Percentiles rank a stretch among this genome's conserved stretches.
Conservation (phyloP, 2,888 invertebrate species). For the Sinelater perroti region DNA sequence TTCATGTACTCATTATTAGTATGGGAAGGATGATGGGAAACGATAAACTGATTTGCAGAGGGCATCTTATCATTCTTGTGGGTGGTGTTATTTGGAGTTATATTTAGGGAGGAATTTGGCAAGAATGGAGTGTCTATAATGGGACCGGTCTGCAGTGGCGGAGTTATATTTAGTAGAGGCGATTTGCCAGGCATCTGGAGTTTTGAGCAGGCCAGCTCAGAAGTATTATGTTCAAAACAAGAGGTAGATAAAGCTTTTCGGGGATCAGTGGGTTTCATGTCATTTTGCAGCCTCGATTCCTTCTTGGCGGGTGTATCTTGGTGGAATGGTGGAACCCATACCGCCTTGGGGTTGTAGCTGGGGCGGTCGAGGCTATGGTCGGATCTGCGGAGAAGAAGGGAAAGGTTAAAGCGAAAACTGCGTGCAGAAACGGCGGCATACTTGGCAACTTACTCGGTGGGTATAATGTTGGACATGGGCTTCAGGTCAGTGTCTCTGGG, state of each 20-base stretch:
- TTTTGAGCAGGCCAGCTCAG: no score
- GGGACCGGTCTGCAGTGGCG: neutral
- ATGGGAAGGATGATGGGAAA: constrained; percentile 10
- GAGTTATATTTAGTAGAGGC: constrained; percentile 1
- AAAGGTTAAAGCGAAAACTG: no score
- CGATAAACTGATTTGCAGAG: constrained; percentile 1
- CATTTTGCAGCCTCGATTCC: no score
- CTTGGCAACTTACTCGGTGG: constrained; percentile 52
- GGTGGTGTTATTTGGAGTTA: neutral
- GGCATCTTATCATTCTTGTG: neutral
- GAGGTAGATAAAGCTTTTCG: no score
- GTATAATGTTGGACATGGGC: constrained; percentile 59
- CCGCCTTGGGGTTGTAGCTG: no score
- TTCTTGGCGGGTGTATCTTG: no score
- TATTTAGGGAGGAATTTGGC: neutral
- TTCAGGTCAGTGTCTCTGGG: constrained; percentile 50
- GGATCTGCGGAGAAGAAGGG: no score
- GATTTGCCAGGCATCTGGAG: neutral
- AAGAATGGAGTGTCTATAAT: neutral
- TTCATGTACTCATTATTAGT: constrained; percentile 25
- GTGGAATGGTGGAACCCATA: no score
- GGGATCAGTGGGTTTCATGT: no score
- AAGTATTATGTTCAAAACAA: no score
- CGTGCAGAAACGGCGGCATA: no score
- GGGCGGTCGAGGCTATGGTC: no score